Conservation (phyloP, 2,113 vertebrate species). For the Carollia perspicillata region DNA sequence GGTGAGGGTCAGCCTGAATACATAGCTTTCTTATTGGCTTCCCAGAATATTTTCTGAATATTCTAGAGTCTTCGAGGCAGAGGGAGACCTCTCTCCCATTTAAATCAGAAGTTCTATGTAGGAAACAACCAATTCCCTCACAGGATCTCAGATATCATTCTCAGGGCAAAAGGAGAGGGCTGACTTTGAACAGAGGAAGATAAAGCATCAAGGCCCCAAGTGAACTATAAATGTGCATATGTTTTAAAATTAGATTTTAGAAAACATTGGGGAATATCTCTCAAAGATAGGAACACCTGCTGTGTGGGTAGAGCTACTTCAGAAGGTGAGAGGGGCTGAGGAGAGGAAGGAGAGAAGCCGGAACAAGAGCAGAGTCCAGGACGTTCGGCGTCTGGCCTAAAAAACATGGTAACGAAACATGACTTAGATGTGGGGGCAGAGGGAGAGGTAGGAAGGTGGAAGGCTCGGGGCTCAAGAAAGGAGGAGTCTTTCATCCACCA, state of each 20-base stretch:
- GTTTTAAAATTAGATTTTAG: neutral
- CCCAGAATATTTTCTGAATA: conserved; percentile 30
- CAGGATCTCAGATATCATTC: conserved; percentile 20
- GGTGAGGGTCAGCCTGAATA: conserved; percentile 24
- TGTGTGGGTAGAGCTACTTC: neutral
- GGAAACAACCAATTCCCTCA: neutral
- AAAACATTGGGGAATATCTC: neutral
- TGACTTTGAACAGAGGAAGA: neutral
- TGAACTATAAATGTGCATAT: neutral
- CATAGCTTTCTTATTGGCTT: conserved; percentile 14
- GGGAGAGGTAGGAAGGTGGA: neutral
- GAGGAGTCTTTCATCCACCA: conserved; percentile 69
- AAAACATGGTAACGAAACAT: conserved; percentile 44
- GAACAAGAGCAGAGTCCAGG: conserved; percentile 73
- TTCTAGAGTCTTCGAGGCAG: neutral
- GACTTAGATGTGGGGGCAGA: neutral
- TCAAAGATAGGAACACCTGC: neutral
- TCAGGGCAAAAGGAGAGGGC: neutral
- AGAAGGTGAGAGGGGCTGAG: neutral
- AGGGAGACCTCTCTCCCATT: neutral
- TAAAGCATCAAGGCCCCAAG: neutral
- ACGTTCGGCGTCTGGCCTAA: conserved; percentile 76
- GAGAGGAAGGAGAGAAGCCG: conserved; percentile 70
- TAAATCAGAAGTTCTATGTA: neutral
- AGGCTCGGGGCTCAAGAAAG: neutral